Conservation (phyloP, 2,797 vertebrate genomes). For the Hydrocynus forskahlii region DNA sequence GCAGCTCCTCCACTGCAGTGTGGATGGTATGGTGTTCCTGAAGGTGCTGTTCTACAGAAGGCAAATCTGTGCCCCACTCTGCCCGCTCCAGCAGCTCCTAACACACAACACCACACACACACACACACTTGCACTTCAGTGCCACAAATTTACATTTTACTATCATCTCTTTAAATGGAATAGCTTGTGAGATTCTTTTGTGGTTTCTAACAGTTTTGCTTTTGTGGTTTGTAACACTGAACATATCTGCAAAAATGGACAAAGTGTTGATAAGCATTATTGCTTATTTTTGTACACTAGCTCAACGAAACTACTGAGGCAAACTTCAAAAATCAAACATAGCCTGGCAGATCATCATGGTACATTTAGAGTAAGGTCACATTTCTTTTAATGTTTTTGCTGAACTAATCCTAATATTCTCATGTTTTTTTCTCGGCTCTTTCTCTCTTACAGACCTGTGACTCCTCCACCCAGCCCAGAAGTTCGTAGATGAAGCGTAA, state of each 20-base stretch:
- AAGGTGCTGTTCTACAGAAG: conserved; percentile 90
- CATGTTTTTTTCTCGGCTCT: not conserved
- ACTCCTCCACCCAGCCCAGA: conserved; percentile 97
- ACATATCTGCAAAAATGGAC: not conserved
- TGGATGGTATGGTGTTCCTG: conserved; percentile 88
- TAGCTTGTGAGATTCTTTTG: not conserved
- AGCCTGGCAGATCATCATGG: too few relatives aligned
- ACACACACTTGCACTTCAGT: not conserved
- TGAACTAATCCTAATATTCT: not conserved
- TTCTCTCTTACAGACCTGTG: conserved; percentile 81
- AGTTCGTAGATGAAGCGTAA: conserved; percentile 96
- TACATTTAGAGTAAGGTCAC: too few relatives aligned
- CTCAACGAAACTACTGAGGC: too few relatives aligned
- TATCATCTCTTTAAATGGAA: too few relatives aligned
- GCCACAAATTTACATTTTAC: not conserved
- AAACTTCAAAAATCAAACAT: too few relatives aligned
- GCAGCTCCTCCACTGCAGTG: conserved; percentile 87
- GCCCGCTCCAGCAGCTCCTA: conserved; percentile 90
- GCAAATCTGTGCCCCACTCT: conserved; percentile 94
- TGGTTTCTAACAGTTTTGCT: not conserved
- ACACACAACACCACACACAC: conserved; percentile 28
- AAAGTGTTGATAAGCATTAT: not conserved
- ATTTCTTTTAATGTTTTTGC: too few relatives aligned
- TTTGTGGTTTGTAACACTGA: not conserved
- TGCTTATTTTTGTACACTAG: too few relatives aligned